These are phyloP conservation scores for Calvadosia cruxmelitensis DNA, from an alignment of 30 jellyfish, hydroid and myxozoan species.

Conservation along the genomic window DNA sequence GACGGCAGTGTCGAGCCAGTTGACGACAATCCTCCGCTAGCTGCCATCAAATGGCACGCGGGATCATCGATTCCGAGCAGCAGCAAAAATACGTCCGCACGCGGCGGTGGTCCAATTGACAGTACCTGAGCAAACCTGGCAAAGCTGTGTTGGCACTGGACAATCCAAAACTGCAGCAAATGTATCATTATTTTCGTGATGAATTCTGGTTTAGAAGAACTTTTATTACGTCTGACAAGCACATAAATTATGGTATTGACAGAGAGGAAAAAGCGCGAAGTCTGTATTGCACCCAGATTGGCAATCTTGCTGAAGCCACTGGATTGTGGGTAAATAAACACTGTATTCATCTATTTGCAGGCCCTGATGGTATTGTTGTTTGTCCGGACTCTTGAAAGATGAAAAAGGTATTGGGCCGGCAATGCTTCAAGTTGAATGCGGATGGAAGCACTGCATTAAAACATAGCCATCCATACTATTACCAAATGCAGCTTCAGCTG, in stretches of 20 bases:
- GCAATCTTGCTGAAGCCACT: not conserved
- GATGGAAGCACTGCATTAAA: slow-evolving; percentile 11
- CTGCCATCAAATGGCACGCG: too few species aligned
- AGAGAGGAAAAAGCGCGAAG: not conserved
- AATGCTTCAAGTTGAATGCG: slow-evolving; percentile 33
- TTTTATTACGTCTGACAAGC: not conserved
- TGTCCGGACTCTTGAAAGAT: not conserved
- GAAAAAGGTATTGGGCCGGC: slow-evolving; percentile 14
- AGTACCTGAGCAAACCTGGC: not conserved
- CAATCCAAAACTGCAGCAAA: not conserved
- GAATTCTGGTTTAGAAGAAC: not conserved
- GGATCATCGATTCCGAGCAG: too few species aligned
- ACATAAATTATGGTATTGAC: not conserved
- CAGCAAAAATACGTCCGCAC: too few species aligned
- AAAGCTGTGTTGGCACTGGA: not conserved
- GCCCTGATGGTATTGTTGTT: not conserved
- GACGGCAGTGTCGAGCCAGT: too few species aligned
- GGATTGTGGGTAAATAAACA: not conserved
- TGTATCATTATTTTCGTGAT: not conserved
- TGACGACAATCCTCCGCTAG: too few species aligned
- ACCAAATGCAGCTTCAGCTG: slow-evolving; percentile 54
- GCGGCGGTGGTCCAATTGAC: too few species aligned
- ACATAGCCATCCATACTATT: slow-evolving; percentile 33
- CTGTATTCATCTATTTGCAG: not conserved
- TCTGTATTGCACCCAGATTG: not conserved